phyloP scores from a whole-genome alignment of 2,797 vertebrate species.

The Pterois miles region DNA sequence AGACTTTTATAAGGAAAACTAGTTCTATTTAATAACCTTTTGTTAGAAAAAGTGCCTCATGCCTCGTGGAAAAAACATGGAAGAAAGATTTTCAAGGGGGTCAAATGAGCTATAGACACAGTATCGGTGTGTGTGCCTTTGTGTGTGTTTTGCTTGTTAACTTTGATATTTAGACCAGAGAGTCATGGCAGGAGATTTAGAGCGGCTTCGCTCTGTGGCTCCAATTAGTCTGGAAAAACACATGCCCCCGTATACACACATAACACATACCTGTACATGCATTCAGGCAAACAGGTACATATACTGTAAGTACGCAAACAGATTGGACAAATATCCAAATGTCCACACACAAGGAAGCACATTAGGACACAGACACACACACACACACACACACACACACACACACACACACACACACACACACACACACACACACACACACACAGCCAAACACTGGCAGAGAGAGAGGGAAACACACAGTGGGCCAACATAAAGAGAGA shows the following conservation, averaged over 20 bases:
- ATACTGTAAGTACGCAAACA: conserved; percentile 24
- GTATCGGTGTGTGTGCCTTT: conserved; percentile 29
- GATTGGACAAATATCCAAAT: conserved; percentile 38
- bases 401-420: not conserved
- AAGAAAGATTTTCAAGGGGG: conserved; percentile 4
- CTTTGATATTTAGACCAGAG: conserved; percentile 54
- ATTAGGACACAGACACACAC: conserved; percentile 21
- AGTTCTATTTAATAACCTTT: conserved; percentile 23
- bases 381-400: not conserved
- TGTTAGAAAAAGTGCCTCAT: conserved; percentile 21
- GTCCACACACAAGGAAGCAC: not conserved
- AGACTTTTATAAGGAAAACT: not conserved
- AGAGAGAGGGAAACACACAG: not conserved
- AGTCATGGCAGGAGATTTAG: conserved; percentile 51
- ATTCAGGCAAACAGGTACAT: not conserved
- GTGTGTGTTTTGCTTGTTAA: conserved; percentile 54
- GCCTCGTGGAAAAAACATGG: conserved; percentile 2
- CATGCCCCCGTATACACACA: conserved; percentile 2
- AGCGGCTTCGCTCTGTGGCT: conserved; percentile 52
- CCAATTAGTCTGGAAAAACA: conserved; percentile 67
- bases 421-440: conserved; percentile 8
- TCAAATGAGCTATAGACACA: conserved; percentile 36
- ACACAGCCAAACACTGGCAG: not conserved
- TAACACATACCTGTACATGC: conserved; percentile 15
- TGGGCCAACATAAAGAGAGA: not conserved